Evolutionary conservation across 2,797 vertebrate genomes (phyloP).

Genomic region (Premnoplex brunnescens): DNA sequence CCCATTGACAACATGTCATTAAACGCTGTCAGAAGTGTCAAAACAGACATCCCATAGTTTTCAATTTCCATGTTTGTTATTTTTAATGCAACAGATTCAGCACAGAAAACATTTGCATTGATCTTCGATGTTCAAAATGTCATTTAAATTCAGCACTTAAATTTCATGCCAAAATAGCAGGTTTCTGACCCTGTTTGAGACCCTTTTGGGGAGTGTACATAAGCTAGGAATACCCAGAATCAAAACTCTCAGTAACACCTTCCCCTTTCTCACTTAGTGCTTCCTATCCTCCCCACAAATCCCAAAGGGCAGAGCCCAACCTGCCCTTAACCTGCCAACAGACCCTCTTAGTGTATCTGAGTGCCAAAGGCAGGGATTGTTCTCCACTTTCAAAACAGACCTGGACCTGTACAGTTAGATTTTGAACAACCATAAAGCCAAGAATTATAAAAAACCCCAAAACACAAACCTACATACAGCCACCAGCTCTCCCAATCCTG

Average conservation of each 20-base stretch:
- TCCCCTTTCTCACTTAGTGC: background rate
- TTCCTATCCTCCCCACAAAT: fast-evolving
- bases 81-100: background rate
- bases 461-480: fast-evolving
- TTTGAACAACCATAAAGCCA: background rate
- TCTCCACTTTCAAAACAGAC: background rate
- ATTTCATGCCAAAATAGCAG: background rate
- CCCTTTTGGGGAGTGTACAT: fast-evolving
- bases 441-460: background rate
- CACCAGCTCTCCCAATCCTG: background rate
- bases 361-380: background rate
- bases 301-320: background rate
- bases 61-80: background rate
- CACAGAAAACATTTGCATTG: background rate
- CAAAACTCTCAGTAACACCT: background rate
- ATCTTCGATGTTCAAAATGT: background rate
- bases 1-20: background rate
- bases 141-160: background rate
- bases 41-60: background rate
- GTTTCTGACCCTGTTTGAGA: background rate
- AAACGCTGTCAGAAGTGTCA: background rate
- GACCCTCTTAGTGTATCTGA: background rate
- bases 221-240: background rate
- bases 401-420: background rate
- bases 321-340: background rate